Evolutionary conservation across 2,113 vertebrate genomes (phyloP), one percentile per base, ranked within the genome.

Genomic region (Raphicerus campestris): DNA sequence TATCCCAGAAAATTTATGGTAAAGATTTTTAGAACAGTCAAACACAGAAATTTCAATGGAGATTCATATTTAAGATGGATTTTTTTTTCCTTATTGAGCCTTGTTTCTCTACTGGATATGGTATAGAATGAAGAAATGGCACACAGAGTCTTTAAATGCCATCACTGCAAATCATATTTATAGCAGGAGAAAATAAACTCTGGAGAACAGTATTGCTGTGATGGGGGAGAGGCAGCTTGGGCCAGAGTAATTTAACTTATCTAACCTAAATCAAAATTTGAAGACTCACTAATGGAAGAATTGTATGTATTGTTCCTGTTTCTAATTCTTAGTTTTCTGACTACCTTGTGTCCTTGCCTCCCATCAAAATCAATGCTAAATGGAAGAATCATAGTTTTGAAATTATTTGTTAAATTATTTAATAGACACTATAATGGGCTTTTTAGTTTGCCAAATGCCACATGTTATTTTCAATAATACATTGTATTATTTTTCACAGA

Each of bases 341-440:
- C 55, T 89, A 26, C 22, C 1, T 51, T 73, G 26, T 15, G 9
- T 70, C 51, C 20, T 96, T 60, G 24, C 6, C 26, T 95, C 70
- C 35, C 22, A 60, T 35, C 55, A 7, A 77, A 94, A 92, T 86
- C 42, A 83, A 93, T 84, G 49, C 81, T 90, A 94, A 97, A 84
- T 82, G 39, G 11, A 87, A 94, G 19, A 45, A 92, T 92, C 32
- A 58, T 58, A 47, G 26, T 70, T 83, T 96, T 35, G 42, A 94
- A 96, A 83, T 80, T 86, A 63, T 93, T 92, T 93, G 2, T 96
- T 96, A 94, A 96, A 93, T 97, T 94, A 96, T 97, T 92, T 63
- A 94, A 95, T 83, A 93, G 42, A 89, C 10, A 47, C 2, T 20
- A 32, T 83, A 92, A 91, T 85, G 45, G 30, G 32, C 26, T 87